phyloP scores from a whole-genome alignment of 2,888 invertebrate genomes.

The Resseliella maxima region DNA sequence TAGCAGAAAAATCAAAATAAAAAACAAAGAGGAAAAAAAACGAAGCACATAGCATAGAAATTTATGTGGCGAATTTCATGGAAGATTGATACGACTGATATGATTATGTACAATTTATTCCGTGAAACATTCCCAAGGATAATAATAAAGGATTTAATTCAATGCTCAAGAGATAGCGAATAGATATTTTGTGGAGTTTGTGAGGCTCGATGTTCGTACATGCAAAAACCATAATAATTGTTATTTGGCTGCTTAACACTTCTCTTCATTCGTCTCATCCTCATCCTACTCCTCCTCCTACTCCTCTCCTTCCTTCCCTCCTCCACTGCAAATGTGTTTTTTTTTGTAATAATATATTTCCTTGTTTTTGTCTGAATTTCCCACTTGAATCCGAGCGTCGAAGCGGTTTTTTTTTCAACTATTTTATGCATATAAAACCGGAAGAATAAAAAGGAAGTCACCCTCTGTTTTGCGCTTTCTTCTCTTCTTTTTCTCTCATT shows the following conservation, averaged over 20 bases:
- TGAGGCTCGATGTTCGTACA: not conserved
- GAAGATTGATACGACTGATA: conserved; percentile 15
- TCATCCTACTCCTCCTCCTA: not conserved
- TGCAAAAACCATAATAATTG: conserved; percentile 1
- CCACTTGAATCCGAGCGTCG: conserved; percentile 24
- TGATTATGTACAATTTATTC: conserved; percentile 48
- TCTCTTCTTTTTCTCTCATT: not conserved
- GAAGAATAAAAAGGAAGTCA: conserved; percentile 25
- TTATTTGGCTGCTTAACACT: not conserved
- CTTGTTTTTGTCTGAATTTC: conserved; percentile 37
- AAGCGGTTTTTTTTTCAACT: not conserved
- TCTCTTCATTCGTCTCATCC: not conserved
- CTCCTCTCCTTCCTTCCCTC: not conserved
- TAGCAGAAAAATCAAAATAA: not conserved
- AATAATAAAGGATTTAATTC: conserved; percentile 52
- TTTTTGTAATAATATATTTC: conserved; percentile 14
- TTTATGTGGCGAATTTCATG: conserved; percentile 1
- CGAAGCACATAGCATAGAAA: not conserved
- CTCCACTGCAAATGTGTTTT: not conserved
- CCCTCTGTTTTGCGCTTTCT: not conserved
- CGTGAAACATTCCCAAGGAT: conserved; percentile 38
- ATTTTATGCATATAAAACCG: not conserved
- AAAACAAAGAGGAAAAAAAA: not conserved
- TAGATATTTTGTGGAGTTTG: not conserved
- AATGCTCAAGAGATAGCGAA: conserved; percentile 13